Conservation (phyloP, 2,113 vertebrate species). For the Pelecanus crispus region DNA sequence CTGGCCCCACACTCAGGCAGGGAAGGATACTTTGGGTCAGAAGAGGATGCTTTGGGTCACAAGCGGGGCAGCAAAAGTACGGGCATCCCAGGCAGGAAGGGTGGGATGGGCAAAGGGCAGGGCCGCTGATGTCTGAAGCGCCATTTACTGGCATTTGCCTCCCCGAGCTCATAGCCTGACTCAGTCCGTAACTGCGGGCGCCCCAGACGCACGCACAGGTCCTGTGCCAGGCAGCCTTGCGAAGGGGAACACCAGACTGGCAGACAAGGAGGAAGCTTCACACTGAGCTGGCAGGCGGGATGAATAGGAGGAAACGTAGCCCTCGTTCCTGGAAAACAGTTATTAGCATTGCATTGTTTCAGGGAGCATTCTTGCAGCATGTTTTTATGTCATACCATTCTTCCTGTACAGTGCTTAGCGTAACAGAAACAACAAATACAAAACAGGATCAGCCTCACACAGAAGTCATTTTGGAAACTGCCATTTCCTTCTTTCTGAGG, state of each 20-base stretch:
- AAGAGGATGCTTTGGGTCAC: background rate
- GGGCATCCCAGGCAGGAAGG: background rate
- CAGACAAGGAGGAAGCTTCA: background rate
- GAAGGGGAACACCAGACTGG: background rate
- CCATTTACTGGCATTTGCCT: background rate
- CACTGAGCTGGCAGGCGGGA: background rate
- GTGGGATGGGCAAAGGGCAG: background rate
- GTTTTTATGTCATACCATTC: background rate
- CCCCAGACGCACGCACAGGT: background rate
- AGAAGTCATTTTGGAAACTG: background rate
- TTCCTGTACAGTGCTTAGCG: background rate
- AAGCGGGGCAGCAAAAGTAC: background rate
- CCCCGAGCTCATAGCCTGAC: background rate
- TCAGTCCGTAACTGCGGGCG: fast-evolving
- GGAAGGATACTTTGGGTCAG: background rate
- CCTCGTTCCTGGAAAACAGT: background rate
- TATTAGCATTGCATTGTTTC: background rate
- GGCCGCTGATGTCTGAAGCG: fast-evolving
- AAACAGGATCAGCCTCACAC: background rate
- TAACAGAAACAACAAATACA: background rate
- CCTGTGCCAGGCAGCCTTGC: background rate
- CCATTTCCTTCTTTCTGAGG: background rate
- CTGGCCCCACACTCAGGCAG: background rate
- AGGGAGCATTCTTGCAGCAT: background rate
- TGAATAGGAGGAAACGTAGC: background rate